Evolutionary conservation across 2,113 vertebrate species (phyloP).

Genomic region (Cisticola juncidis): DNA sequence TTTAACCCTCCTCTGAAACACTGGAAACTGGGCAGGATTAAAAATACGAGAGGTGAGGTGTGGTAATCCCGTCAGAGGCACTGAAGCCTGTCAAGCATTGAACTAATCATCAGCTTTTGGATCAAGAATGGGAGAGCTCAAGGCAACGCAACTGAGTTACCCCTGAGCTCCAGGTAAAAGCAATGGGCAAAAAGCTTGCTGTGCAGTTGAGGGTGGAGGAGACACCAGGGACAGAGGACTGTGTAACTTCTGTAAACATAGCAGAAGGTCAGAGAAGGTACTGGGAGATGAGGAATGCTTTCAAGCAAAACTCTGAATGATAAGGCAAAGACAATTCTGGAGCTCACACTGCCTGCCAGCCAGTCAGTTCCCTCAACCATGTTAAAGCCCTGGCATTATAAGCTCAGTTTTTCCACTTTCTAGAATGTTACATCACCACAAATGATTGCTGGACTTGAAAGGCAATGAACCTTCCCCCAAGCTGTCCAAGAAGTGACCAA

Average conservation of each 20-base stretch:
- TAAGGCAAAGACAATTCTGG: background rate
- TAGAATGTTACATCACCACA: background rate
- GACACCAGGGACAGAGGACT: background rate
- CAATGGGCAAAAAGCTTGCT: background rate
- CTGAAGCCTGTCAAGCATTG: background rate
- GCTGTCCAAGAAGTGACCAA: background rate
- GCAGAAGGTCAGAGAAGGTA: background rate
- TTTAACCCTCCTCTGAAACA: background rate
- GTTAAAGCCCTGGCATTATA: background rate
- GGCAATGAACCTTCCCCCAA: background rate
- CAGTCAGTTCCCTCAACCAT: background rate
- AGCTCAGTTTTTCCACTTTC: background rate
- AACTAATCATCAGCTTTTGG: background rate
- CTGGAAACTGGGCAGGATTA: background rate
- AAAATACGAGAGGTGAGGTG: background rate
- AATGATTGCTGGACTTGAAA: background rate
- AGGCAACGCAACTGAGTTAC: background rate
- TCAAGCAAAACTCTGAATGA: accelerated
- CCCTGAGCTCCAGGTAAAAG: background rate
- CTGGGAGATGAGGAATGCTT: background rate
- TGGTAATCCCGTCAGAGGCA: background rate
- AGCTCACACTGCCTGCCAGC: background rate
- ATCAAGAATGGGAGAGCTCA: background rate
- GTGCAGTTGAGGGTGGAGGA: background rate
- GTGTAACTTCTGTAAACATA: background rate